Evolutionary conservation across 1,140 invertebrate species (phyloP).

Genomic region (Palaemon carinicauda): DNA sequence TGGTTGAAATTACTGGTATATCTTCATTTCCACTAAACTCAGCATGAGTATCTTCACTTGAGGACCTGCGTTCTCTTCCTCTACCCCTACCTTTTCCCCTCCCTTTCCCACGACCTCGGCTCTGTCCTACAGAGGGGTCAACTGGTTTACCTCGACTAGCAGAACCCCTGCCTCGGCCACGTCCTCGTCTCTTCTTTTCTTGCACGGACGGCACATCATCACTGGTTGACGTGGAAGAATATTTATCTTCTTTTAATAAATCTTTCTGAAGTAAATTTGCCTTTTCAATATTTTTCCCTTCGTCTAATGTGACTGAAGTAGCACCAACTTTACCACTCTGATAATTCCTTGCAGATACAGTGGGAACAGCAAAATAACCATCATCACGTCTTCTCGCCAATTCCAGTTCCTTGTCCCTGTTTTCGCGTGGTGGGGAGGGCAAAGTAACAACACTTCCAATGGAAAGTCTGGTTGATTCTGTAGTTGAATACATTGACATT

Average conservation of each 20-base stretch:
- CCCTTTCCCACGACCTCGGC: neutral
- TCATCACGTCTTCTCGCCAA: neutral
- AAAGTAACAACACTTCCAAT: constrained; percentile 26
- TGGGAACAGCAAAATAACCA: no score
- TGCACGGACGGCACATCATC: neutral
- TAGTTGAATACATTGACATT: neutral
- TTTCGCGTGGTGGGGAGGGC: constrained; percentile 7
- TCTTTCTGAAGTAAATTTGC: no score
- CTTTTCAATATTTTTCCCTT: no score
- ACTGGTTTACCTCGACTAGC: neutral
- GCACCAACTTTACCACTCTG: no score
- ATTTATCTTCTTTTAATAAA: no score
- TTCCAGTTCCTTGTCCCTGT: neutral
- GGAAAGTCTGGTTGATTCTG: constrained; percentile 31
- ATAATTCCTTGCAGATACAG: no score
- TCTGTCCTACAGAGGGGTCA: neutral
- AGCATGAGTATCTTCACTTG: no score
- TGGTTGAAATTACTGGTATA: neutral
- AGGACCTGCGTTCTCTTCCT: no score
- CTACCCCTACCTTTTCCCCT: no score
- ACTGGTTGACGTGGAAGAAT: neutral
- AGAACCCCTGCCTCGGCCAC: constrained; percentile 6
- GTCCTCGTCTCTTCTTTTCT: neutral
- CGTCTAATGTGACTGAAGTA: no score
- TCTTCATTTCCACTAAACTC: neutral